These are phyloP conservation scores for Trichonephila clavata DNA, from an alignment of 1,140 invertebrate genomes.

Conservation along the genomic window DNA sequence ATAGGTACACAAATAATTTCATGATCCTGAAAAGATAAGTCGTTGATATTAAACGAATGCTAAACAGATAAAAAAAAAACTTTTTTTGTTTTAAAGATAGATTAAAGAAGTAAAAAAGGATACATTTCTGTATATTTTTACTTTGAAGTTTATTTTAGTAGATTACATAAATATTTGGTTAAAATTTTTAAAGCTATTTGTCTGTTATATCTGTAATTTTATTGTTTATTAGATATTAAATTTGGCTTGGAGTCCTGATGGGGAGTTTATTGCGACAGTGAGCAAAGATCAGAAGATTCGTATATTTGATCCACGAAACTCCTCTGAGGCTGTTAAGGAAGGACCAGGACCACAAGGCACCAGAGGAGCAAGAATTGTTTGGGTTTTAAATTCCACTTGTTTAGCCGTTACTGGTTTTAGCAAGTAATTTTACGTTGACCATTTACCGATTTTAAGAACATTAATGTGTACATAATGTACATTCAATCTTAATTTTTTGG, in stretches of 20 bases:
- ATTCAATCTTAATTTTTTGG: no score
- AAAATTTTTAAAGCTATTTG: no score
- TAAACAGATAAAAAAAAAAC: no score
- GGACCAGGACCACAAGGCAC: constrained; percentile 92
- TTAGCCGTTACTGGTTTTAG: constrained; percentile 94
- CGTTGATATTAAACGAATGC: no score
- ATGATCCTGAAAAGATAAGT: no score
- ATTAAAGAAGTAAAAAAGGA: no score
- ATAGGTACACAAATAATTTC: no score
- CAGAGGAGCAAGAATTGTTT: constrained; percentile 91
- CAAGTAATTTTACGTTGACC: constrained; percentile 84
- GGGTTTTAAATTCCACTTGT: constrained; percentile 91
- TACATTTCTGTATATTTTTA: not conserved
- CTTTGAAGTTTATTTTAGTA: not conserved
- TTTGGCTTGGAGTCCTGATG: constrained; percentile 94
- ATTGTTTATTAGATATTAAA: constrained; percentile 88
- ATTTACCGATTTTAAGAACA: no score
- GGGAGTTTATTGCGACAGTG: constrained; percentile 90
- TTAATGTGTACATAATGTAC: no score
- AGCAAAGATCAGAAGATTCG: constrained; percentile 94
- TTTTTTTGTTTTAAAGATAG: no score
- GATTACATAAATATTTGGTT: no score
- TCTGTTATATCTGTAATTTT: not conserved
- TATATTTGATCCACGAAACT: constrained; percentile 87
- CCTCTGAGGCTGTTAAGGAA: constrained; percentile 85